Percentiles rank a stretch among this genome's conserved stretches.
Evolutionary conservation across 2,797 vertebrate genomes (phyloP).

Genomic region (Rousettus madagascariensis): DNA sequence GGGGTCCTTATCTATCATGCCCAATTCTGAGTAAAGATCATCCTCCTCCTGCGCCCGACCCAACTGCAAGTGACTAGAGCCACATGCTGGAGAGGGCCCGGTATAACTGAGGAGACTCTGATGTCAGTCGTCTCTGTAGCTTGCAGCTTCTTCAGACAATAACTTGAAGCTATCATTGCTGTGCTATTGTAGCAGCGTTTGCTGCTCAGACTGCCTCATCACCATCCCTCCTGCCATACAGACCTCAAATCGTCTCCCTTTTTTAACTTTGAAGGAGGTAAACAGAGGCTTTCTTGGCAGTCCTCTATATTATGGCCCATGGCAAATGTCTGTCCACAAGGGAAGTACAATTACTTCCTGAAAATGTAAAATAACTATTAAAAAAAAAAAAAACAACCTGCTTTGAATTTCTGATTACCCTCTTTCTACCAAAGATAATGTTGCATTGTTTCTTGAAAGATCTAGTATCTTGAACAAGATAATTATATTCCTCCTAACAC

Average conservation of each 20-base stretch:
- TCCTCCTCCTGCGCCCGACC: not conserved
- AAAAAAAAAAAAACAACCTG: constrained; percentile 69
- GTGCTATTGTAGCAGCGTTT: not conserved
- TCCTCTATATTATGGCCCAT: not conserved
- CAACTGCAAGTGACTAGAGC: not conserved
- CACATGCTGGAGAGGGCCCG: not conserved
- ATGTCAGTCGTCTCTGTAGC: no score
- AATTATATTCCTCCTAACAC: constrained; percentile 78
- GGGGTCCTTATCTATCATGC: not conserved
- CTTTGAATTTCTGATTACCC: constrained; percentile 76
- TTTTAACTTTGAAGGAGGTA: not conserved
- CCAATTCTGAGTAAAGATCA: not conserved
- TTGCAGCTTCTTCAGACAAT: not conserved
- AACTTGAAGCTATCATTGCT: not conserved
- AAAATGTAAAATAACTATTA: constrained; percentile 70
- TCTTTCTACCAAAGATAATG: constrained; percentile 76
- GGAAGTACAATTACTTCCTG: constrained; percentile 6
- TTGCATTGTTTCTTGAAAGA: constrained; percentile 80
- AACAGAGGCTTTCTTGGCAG: not conserved
- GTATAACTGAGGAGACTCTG: no score
- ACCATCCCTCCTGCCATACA: not conserved
- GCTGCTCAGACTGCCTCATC: not conserved
- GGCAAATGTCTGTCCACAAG: not conserved
- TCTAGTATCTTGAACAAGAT: constrained; percentile 75
- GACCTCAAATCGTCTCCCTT: not conserved